Conservation (phyloP, 2,113 vertebrate genomes). For the Myrmecobius fasciatus region DNA sequence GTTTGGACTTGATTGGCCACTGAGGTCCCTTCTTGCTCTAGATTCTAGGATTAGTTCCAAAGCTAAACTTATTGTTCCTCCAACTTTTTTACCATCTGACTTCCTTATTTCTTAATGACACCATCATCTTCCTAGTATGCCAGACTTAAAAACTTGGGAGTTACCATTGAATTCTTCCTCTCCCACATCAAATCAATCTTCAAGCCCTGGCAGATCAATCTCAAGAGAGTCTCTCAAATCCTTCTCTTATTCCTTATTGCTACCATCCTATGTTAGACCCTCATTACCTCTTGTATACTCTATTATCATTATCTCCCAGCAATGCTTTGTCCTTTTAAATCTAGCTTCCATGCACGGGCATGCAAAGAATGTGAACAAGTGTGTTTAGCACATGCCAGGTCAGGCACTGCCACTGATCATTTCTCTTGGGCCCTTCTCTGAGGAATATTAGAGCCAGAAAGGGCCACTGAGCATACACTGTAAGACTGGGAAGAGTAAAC, state of each 20-base stretch:
- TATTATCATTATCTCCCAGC: not conserved
- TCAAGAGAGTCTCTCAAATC: not conserved
- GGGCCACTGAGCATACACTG: not conserved
- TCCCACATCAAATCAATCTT: not conserved
- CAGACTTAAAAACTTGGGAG: not conserved
- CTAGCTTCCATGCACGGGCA: not conserved
- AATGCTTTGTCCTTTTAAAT: not conserved
- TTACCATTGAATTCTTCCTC: not conserved
- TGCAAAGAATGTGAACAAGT: not conserved
- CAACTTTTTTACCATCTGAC: not conserved
- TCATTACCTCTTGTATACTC: not conserved
- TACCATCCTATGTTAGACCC: not conserved
- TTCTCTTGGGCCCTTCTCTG: not conserved
- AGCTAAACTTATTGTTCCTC: too few species aligned
- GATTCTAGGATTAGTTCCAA: not conserved
- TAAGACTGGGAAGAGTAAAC: not conserved
- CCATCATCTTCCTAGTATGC: not conserved
- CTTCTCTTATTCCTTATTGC: not conserved
- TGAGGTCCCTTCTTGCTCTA: not conserved
- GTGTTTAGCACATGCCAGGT: not conserved
- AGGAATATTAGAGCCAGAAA: not conserved
- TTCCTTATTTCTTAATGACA: not conserved
- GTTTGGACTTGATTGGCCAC: not conserved
- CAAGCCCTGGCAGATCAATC: not conserved
- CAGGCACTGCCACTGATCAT: not conserved